These are phyloP conservation scores for Dromaius novaehollandiae DNA, from an alignment of 2,113 vertebrate species.

Conservation along the genomic window DNA sequence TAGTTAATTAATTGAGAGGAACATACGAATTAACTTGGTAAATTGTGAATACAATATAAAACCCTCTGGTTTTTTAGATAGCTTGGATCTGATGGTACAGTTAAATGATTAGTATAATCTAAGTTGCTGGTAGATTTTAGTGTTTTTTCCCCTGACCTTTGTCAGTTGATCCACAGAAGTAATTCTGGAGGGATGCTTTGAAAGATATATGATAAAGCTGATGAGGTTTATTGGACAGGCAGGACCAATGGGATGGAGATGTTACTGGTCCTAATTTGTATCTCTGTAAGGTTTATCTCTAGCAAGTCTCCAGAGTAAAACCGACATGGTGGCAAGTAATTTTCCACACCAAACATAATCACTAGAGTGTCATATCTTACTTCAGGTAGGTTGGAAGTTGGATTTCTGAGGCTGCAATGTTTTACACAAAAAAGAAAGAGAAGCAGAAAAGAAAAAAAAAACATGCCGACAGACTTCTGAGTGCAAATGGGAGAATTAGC, in stretches of 20 bases:
- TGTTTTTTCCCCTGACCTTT: background rate
- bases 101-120: background rate
- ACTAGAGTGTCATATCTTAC: background rate
- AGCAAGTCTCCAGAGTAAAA: background rate
- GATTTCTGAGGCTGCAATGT: background rate
- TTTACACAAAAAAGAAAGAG: background rate
- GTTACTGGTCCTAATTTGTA: background rate
- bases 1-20: slow-evolving; percentile 54
- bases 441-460: background rate
- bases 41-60: slow-evolving; percentile 2
- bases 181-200: background rate
- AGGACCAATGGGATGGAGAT: background rate
- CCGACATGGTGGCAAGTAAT: background rate
- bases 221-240: background rate
- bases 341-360: background rate
- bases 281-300: background rate
- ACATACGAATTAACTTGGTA: slow-evolving; percentile 21
- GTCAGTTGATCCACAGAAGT: background rate
- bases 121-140: background rate
- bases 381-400: background rate
- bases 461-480: background rate
- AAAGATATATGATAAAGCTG: background rate
- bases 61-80: background rate
- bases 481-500: background rate
- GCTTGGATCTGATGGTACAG: background rate